Evolutionary conservation across 2,888 invertebrate species (phyloP).

Genomic region (Dolomedes plantarius): DNA sequence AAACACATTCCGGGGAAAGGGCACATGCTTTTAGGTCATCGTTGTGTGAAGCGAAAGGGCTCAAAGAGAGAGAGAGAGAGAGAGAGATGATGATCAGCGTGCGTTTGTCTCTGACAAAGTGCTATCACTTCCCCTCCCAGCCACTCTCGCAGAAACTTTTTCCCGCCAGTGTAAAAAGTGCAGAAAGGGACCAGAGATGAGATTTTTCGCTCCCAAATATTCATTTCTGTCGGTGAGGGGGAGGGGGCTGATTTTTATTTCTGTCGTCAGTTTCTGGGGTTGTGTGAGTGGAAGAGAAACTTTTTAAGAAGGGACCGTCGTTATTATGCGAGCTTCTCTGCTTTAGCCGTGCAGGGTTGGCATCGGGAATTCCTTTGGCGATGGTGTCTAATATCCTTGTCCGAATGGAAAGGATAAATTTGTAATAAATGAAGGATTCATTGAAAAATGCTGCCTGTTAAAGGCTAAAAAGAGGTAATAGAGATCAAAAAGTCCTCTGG

Average conservation of each 20-base stretch:
- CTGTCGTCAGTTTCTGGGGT: not conserved
- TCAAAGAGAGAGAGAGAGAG: conserved; percentile 47
- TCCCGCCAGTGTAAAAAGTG: conserved; percentile 27
- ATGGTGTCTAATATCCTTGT: too few species aligned
- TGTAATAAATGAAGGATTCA: too few species aligned
- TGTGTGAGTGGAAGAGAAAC: not conserved
- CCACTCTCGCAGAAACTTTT: conserved; percentile 26
- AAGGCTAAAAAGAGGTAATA: too few species aligned
- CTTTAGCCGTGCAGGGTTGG: too few species aligned
- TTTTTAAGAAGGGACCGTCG: not conserved
- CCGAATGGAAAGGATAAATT: too few species aligned
- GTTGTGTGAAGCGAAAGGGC: conserved; percentile 55
- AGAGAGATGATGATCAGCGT: conserved; percentile 56
- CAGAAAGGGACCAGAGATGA: conserved; percentile 57
- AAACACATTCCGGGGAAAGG: not conserved
- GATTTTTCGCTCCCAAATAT: conserved; percentile 55
- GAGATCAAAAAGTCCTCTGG: too few species aligned
- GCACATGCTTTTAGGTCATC: conserved; percentile 67
- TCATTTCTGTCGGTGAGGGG: conserved; percentile 42
- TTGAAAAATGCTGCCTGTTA: too few species aligned
- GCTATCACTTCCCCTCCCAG: conserved; percentile 3
- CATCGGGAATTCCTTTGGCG: too few species aligned
- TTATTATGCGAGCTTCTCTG: not conserved
- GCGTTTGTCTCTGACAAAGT: conserved; percentile 65
- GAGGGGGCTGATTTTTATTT: conserved; percentile 14